These are phyloP conservation scores for Graptemys geographica DNA, from an alignment of 2,797 vertebrate genomes.

Conservation along the genomic window DNA sequence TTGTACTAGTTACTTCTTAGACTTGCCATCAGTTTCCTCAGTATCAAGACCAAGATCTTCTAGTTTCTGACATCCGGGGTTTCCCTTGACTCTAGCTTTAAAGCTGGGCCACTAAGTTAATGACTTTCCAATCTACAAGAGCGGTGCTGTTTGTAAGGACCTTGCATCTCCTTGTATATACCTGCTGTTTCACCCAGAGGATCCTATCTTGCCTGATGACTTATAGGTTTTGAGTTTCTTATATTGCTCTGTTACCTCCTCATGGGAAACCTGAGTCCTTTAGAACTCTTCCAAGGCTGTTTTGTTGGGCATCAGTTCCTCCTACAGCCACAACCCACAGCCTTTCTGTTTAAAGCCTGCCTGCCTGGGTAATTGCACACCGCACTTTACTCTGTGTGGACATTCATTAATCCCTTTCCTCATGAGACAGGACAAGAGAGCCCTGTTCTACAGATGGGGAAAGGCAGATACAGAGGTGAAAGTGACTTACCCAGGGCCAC, in stretches of 20 bases:
- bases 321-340: background rate
- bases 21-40: background rate
- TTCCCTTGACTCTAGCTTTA: background rate
- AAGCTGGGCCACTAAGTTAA: background rate
- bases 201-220: background rate
- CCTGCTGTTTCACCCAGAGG: background rate
- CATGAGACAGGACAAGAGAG: background rate
- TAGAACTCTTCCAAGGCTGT: background rate
- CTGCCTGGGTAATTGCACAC: background rate
- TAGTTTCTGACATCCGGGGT: background rate
- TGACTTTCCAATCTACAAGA: background rate
- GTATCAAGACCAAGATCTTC: background rate
- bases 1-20: background rate
- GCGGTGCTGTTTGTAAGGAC: background rate
- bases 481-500: background rate
- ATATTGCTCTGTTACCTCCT: background rate
- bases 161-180: background rate
- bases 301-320: background rate
- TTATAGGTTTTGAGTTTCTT: background rate
- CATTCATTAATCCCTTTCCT: background rate
- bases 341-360: background rate
- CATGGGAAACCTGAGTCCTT: background rate
- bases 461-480: background rate
- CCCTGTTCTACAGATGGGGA: background rate
- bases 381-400: background rate